Evolutionary conservation across 2,888 invertebrate species (phyloP).

Genomic region (Disparrhopalites patrizii): DNA sequence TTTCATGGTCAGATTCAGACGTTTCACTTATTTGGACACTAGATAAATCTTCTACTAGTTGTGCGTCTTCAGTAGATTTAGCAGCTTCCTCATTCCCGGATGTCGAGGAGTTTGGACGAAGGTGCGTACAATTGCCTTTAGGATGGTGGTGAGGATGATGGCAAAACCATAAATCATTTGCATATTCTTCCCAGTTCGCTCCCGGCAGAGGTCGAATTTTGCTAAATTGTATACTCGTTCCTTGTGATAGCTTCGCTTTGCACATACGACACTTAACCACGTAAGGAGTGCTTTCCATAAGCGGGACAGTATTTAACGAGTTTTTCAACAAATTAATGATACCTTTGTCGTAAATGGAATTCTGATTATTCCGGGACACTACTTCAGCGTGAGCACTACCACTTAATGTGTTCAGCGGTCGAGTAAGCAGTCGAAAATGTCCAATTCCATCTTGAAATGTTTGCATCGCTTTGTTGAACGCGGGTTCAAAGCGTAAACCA

Average conservation of each 20-base stretch:
- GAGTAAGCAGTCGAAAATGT: constrained; percentile 52
- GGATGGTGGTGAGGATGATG: constrained; percentile 54
- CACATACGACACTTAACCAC: constrained; percentile 51
- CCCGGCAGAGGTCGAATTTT: constrained; percentile 63
- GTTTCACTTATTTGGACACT: constrained; percentile 9
- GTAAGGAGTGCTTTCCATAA: constrained; percentile 36
- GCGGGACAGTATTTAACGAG: constrained; percentile 35
- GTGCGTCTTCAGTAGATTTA: neutral
- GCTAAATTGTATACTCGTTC: constrained; percentile 33
- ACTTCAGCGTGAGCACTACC: constrained; percentile 48
- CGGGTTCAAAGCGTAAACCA: constrained; percentile 29
- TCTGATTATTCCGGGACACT: constrained; percentile 12
- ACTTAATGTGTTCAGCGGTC: constrained; percentile 53
- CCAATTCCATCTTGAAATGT: neutral
- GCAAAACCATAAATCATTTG: constrained; percentile 63
- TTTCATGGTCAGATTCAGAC: constrained; percentile 15
- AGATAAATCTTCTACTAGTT: neutral
- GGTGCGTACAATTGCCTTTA: neutral
- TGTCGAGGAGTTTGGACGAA: neutral
- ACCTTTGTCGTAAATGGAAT: constrained; percentile 6
- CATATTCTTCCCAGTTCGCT: constrained; percentile 56
- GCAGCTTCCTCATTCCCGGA: neutral
- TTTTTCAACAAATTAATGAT: constrained; percentile 26
- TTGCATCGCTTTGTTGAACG: constrained; percentile 23
- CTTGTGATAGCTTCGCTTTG: constrained; percentile 48